Evolutionary conservation across 2,113 vertebrate genomes (phyloP).

Genomic region (Dinomys branickii): DNA sequence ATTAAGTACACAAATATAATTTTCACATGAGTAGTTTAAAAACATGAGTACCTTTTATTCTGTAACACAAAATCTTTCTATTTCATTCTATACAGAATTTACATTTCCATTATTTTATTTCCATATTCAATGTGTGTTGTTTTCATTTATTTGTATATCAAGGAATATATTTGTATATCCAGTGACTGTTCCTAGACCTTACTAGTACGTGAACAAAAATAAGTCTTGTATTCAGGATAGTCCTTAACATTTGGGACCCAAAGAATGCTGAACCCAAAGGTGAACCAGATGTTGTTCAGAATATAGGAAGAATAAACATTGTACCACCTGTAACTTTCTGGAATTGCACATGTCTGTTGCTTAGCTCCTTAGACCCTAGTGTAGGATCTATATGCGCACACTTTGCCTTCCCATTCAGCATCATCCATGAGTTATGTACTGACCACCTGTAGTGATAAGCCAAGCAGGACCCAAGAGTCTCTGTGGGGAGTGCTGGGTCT

Average conservation of each 20-base stretch:
- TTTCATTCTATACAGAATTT: background rate
- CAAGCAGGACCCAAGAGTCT: accelerated
- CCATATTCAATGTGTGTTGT: background rate
- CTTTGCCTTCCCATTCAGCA: background rate
- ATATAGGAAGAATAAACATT: background rate
- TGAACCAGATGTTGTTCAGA: background rate
- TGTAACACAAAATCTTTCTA: background rate
- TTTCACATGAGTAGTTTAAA: slow-evolving; percentile 24
- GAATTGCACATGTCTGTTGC: background rate
- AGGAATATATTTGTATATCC: background rate
- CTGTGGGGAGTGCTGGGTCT: background rate
- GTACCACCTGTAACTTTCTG: background rate
- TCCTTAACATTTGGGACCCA: background rate
- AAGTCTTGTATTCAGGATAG: background rate
- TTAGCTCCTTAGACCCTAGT: background rate
- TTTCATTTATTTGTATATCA: background rate
- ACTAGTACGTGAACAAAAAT: background rate
- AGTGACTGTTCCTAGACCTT: background rate
- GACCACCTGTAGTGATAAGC: background rate
- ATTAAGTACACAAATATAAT: background rate
- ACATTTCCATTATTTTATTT: slow-evolving; percentile 17
- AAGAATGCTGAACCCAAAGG: background rate
- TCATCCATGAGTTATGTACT: background rate
- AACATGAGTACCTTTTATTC: slow-evolving; percentile 7
- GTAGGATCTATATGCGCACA: background rate